Evolutionary conservation across 2,888 invertebrate species (phyloP).

Genomic region (Cosmia pyralina): DNA sequence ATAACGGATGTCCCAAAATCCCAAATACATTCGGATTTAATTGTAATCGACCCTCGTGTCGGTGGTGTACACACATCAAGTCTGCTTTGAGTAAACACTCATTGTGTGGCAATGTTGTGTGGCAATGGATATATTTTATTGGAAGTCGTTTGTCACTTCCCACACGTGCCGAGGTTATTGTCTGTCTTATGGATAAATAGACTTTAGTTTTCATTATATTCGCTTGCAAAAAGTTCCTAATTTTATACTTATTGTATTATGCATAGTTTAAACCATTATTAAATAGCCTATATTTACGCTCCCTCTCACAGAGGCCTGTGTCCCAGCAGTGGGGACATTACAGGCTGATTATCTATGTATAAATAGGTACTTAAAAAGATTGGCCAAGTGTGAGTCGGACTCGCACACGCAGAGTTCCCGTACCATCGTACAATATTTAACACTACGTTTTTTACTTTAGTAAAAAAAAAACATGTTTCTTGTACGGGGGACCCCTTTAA

Average conservation of each 20-base stretch:
- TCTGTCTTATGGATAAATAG: slow-evolving; percentile 36
- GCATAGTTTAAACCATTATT: neutral
- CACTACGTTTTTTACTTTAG: no score
- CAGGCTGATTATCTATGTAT: no score
- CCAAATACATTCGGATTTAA: slow-evolving; percentile 83
- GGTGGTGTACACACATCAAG: slow-evolving; percentile 82
- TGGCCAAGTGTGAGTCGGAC: no score
- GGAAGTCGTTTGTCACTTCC: slow-evolving; percentile 79
- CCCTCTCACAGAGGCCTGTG: no score
- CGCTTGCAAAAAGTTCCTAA: neutral
- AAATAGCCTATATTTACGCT: no score
- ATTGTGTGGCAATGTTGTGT: slow-evolving; percentile 72
- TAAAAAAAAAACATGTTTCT: no score
- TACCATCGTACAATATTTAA: no score
- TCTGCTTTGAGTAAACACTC: slow-evolving; percentile 80
- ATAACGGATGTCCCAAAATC: slow-evolving; percentile 67
- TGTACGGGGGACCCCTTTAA: no score
- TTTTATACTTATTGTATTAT: neutral
- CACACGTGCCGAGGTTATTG: slow-evolving; percentile 70
- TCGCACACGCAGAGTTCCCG: no score
- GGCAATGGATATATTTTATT: slow-evolving; percentile 82
- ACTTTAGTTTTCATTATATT: slow-evolving; percentile 37
- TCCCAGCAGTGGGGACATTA: no score
- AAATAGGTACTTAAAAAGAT: no score
- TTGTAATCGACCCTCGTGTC: slow-evolving; percentile 81